These are phyloP conservation scores for Camarhynchus parvulus DNA, from an alignment of 2,113 vertebrate genomes.

Conservation along the genomic window DNA sequence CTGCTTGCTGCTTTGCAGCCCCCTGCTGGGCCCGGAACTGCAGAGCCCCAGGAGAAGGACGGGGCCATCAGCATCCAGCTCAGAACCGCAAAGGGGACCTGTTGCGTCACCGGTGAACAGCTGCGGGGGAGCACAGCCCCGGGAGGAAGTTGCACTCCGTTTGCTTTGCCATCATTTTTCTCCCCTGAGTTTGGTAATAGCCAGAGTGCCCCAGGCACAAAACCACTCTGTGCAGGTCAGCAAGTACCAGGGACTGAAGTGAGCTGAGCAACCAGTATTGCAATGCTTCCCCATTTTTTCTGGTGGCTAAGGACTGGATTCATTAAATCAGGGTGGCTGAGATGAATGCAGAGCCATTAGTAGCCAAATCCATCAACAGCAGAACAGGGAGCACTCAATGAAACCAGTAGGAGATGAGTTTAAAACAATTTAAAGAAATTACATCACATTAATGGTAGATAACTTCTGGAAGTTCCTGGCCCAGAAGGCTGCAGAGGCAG, in stretches of 20 bases:
- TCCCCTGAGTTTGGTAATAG: not conserved
- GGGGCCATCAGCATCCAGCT: not conserved
- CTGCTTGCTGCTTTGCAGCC: constrained; percentile 61
- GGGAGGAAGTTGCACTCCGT: not conserved
- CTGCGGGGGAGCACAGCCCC: not conserved
- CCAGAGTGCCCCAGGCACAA: not conserved
- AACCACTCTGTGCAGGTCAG: not conserved
- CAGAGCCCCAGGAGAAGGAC: not conserved
- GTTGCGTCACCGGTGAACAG: not conserved
- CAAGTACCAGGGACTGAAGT: not conserved
- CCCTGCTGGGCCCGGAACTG: constrained; percentile 49
- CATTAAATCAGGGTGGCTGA: not conserved
- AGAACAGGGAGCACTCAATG: not conserved
- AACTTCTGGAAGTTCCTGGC: not conserved
- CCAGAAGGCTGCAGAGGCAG: not conserved
- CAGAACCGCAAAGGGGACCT: not conserved
- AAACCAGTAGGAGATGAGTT: not conserved
- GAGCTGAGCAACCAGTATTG: not conserved
- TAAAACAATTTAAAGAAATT: not conserved
- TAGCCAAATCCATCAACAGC: not conserved
- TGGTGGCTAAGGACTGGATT: not conserved
- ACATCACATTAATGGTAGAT: not conserved
- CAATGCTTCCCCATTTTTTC: not conserved
- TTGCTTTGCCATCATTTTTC: not conserved
- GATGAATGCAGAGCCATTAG: not conserved